Base-by-base conservation (phyloP, 2,113 vertebrate genomes). In the Caloenas nicobarica region DNA sequence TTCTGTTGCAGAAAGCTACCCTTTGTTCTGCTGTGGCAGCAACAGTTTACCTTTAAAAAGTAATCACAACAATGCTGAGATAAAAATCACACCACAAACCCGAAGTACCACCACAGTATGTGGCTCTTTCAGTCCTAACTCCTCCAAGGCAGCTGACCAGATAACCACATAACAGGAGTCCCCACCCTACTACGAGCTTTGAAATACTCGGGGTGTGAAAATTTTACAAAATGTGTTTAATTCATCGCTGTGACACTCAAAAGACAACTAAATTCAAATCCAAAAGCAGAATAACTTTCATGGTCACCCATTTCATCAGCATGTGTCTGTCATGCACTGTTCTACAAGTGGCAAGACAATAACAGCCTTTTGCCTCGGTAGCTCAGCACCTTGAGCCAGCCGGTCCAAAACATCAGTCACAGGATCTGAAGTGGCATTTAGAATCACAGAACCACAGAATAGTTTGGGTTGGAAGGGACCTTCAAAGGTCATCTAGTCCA, bases 41-140 rank as follows among this genome's bases (percentile, higher is more conserved):
- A 62, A 38, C 73, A 51, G 58, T 73, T 96, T 91, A 96, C 38
- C n/a, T 96, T 89, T 89, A 81, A 68, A 82, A 83, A 56, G 68
- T 69, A 92, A 82, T 97, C 95, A 62, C 61, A 90, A 81, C 81
- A 80, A 38, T 36, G 76, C 18, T 1, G 46, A 92, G 93, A 80
- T 89, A 76, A 88, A 83, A 69, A 65, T 77, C 71, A 70, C 34
- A 86, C 91, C 93, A 80, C 95, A 96, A 96, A 94, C 94, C 89
- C 80, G 86, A 93, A 85, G 29, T 34, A 95, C 36, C 33, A 69
- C 76, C 57, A 36, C 73, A 81, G 58, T 50, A 31, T 33, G 13
- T 13, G 33, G 28, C 28, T 93, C 46, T 80, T 86, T 66, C 64
- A n/a, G 29, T 50, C 50, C 84, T 72, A 68, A 57, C 22, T 44